Evolutionary conservation across 1,140 invertebrate species (phyloP).

Genomic region (Procambarus virginalis): DNA sequence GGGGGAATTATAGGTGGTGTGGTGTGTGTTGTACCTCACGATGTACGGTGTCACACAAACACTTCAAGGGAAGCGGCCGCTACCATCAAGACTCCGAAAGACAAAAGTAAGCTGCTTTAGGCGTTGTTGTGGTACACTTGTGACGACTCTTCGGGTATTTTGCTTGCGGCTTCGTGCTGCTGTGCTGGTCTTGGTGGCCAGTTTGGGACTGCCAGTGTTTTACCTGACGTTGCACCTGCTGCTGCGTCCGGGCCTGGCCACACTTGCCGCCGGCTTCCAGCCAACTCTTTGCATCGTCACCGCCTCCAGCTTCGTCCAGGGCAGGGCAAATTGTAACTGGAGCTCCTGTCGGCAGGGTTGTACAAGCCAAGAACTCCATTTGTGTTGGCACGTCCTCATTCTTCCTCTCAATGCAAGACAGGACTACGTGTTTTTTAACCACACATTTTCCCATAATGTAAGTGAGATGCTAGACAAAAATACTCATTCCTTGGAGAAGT

Average conservation of each 20-base stretch:
- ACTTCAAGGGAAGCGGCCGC: background rate
- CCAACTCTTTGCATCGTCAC: slow-evolving; percentile 35
- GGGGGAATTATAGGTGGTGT: no score
- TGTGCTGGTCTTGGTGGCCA: slow-evolving; percentile 21
- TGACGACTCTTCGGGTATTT: background rate
- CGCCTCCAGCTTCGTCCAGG: background rate
- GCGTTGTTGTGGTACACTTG: background rate
- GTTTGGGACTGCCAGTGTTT: slow-evolving; percentile 35
- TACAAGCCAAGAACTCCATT: slow-evolving; percentile 12
- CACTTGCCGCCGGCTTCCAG: slow-evolving; percentile 37
- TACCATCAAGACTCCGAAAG: background rate
- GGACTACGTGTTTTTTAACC: background rate
- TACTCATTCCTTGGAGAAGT: no score
- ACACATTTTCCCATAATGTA: background rate
- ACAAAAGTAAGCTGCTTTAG: background rate
- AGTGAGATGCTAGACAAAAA: no score
- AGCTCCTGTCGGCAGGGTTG: slow-evolving; percentile 56
- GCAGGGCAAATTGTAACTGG: slow-evolving; percentile 46
- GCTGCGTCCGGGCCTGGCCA: slow-evolving; percentile 19
- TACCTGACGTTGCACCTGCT: slow-evolving; percentile 44
- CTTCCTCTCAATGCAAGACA: background rate
- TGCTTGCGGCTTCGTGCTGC: slow-evolving; percentile 1
- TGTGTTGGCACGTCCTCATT: slow-evolving; percentile 49
- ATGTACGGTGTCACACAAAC: background rate
- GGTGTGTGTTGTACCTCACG: background rate